Evolutionary conservation across 2,113 vertebrate species (phyloP).

Genomic region (Sminthopsis crassicaudata): DNA sequence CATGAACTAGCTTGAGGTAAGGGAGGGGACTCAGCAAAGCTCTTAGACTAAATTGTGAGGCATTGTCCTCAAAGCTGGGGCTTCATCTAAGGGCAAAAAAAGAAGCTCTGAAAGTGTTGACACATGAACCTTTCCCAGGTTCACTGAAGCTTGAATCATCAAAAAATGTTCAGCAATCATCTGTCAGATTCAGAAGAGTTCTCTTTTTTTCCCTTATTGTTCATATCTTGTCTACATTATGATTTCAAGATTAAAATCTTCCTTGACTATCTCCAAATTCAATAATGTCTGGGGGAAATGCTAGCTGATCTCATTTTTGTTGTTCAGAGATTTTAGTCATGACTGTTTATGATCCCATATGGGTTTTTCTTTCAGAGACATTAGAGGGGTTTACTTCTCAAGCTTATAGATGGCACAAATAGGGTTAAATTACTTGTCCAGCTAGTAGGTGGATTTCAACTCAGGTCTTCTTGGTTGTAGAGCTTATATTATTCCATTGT

Average conservation of each 20-base stretch:
- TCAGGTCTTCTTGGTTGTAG: background rate
- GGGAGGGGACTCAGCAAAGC: background rate
- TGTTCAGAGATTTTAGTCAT: background rate
- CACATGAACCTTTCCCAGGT: conserved; percentile 9
- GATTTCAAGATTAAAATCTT: conserved; percentile 41
- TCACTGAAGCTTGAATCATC: conserved; percentile 22
- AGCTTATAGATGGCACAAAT: background rate
- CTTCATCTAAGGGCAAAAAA: background rate
- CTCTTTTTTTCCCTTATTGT: conserved; percentile 7
- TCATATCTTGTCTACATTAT: background rate
- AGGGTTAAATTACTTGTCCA: background rate
- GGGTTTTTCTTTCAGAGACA: background rate
- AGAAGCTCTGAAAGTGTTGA: background rate
- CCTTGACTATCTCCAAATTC: conserved; percentile 1
- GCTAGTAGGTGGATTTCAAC: background rate
- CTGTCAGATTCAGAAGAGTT: background rate
- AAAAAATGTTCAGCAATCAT: conserved; percentile 22
- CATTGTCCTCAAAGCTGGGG: background rate
- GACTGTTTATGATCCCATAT: background rate
- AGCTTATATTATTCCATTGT: background rate
- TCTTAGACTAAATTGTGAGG: background rate
- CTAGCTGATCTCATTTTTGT: background rate
- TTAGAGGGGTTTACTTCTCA: background rate
- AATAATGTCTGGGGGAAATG: background rate
- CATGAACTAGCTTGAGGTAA: background rate